A percentile compares a stretch with the other conserved stretches of the same genome.
These are phyloP conservation scores for Ophion costatus DNA, from an alignment of 2,888 invertebrate species.

Conservation along the genomic window DNA sequence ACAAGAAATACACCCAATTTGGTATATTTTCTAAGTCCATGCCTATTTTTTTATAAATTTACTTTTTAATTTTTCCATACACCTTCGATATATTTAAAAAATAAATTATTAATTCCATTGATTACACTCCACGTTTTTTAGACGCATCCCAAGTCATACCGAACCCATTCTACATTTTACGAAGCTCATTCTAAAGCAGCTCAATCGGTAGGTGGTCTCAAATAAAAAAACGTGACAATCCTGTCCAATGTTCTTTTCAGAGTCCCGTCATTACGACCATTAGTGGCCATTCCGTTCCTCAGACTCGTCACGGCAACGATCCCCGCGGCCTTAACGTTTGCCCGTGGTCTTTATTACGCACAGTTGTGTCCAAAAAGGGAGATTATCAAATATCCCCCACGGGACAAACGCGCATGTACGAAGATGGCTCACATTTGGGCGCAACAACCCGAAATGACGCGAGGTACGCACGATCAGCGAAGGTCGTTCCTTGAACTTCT, in stretches of 20 bases:
- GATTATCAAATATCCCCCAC: constrained; percentile 12
- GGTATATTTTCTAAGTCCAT: too few species aligned
- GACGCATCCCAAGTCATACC: too few species aligned
- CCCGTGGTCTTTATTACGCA: background rate
- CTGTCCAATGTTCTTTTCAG: background rate
- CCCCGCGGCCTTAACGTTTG: background rate
- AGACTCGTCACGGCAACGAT: constrained; percentile 28
- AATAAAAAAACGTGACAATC: background rate
- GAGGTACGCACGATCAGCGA: constrained; percentile 64
- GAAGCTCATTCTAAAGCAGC: too few species aligned
- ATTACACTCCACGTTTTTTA: too few species aligned
- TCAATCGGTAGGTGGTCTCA: too few species aligned
- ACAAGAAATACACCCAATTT: too few species aligned
- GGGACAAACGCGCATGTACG: constrained; percentile 33
- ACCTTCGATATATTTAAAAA: too few species aligned
- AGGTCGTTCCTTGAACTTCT: constrained; percentile 75
- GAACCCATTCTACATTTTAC: too few species aligned
- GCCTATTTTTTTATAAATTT: too few species aligned
- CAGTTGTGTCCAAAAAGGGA: background rate
- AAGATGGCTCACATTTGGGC: constrained; percentile 14
- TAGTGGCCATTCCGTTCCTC: background rate
- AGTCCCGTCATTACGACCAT: constrained; percentile 17
- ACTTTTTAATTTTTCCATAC: too few species aligned
- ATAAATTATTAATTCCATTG: too few species aligned
- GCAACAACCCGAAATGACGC: constrained; percentile 51